Evolutionary conservation across 2,888 invertebrate species (phyloP), one percentile per base, ranked within the genome.

Genomic region (Gerris lacustris): DNA sequence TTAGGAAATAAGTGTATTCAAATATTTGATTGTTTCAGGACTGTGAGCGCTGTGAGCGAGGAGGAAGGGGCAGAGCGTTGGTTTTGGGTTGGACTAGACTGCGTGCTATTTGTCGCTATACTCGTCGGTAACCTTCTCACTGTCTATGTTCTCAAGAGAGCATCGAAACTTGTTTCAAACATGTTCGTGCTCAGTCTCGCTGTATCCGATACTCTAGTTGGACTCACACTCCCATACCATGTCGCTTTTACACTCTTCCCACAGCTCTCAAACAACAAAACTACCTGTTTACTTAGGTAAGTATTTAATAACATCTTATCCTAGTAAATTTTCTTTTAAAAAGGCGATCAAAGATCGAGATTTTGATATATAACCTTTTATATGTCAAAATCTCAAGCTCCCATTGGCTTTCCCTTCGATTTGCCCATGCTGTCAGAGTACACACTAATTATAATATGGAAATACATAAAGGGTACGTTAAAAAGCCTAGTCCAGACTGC

Each of bases 121-220:
- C 80, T 91, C 71, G 84, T 85, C 77, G 91, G 91, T 44, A 92
- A 92, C 80, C 84, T 87, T 62, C 83, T 91, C 73, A 91, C 91
- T 68, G 87, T 92, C 76, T 83, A 87, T 74, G 91, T 91, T 1
- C 87, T 91, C 67, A 84, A 86, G 71, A 85, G 87, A 73, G 82
- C 91, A 43, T 86, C 88, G 6, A 85, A 85, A 63, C 83, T 88
- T 68, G 86, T 88, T 70, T 89, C 91, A 72, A 91, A 91, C 81
- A 86, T 88, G 77, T 64, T 91, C 81, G 87, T 92, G 74, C 83
- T 90, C 73, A 91, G 89, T 79, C 81, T 92, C 77, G 92, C 91
- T 45, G 83, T 90, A 74, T 90, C 91, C 44, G 92, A 92, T 81
- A 83, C 90, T 67, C 83, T 90, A 80, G 91, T 92, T 70, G 91